Base-by-base conservation (phyloP, 2,888 invertebrate genomes). In the Drosophila flavopinicola region DNA sequence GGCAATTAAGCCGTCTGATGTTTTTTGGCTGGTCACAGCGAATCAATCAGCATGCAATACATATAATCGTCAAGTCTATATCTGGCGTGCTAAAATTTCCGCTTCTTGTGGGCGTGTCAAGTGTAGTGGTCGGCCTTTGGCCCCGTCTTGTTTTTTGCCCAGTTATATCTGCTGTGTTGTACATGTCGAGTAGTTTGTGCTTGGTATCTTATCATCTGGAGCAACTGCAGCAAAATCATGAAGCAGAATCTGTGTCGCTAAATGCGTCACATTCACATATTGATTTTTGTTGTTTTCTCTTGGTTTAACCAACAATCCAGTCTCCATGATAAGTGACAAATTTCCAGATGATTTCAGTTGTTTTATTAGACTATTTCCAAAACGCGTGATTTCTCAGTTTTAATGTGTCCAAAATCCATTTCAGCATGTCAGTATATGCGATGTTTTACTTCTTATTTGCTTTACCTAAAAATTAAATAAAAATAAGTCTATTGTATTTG, bases 131-230 rank as follows among this genome's bases (percentile, higher is more conserved):
- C 24, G 37, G 17, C 37, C 37, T 61, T 58, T 37, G 45, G 32
- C 24, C 20, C 15, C 32, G 0, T 27, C 7, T 10, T n/a, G n/a
- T 5, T 25, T 41, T 11, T 6, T 9, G 20, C 10, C 29, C 33
- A 32, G 20, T 23, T 2, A n/a, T 29, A 49, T 41, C 20, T 29
- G 20, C 9, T 15, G 15, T 38, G 17, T 30, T n/a, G 45, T 37
- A 9, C 11, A 37, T 27, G 33, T 49, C n/a, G n/a, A 44, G 30
- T 15, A 9, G 17, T 7, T 32, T 44, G 10, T 25, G 10, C 15
- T 20, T 30, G n/a, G 49, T 60, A 60, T 60, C 66, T 60, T 33
- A 60, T 60, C 59, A 6, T 17, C 25, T 20, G 11, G 7, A 11
- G 15, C 35, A 30, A 58, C 6, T 59, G 49, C 65, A 48, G 11